Evolutionary conservation across 1,140 invertebrate species (phyloP).

Genomic region (Steinernema khuongi): DNA sequence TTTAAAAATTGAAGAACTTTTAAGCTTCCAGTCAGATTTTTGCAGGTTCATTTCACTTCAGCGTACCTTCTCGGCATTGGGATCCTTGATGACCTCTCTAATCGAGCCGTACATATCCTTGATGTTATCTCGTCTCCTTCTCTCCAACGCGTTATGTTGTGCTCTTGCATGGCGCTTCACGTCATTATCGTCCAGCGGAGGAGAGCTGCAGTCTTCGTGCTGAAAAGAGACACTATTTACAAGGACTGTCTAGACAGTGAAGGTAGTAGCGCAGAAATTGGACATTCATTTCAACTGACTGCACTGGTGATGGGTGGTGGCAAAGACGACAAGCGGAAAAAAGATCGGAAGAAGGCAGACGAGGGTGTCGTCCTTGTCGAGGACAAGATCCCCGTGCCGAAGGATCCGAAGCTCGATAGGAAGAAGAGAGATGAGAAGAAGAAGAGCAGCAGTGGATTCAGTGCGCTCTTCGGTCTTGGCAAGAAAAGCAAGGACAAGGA

Average conservation of each 20-base stretch:
- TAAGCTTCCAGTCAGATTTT: too few species aligned
- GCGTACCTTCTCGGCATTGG: conserved; percentile 36
- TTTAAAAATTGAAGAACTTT: too few species aligned
- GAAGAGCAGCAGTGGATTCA: not conserved
- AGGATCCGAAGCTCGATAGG: not conserved
- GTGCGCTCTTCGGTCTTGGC: not conserved
- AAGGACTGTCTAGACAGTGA: not conserved
- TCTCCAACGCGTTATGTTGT: conserved; percentile 46
- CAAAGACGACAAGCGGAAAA: not conserved
- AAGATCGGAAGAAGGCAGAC: not conserved
- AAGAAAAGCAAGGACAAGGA: not conserved
- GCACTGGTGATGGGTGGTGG: too few species aligned
- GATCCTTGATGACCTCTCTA: conserved; percentile 37
- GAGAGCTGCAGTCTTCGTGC: conserved; percentile 20
- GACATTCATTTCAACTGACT: too few species aligned
- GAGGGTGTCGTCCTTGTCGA: not conserved
- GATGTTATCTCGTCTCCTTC: conserved; percentile 46
- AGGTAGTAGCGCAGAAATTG: too few species aligned
- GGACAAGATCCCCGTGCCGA: not conserved
- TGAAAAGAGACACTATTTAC: not conserved
- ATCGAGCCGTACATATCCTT: conserved; percentile 47
- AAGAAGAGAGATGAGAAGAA: not conserved
- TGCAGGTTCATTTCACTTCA: too few species aligned
- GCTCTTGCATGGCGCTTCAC: conserved; percentile 41
- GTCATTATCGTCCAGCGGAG: conserved; percentile 16